These are phyloP conservation scores for Opisthograptis luteolata DNA, from an alignment of 2,888 invertebrate genomes.

Conservation along the genomic window DNA sequence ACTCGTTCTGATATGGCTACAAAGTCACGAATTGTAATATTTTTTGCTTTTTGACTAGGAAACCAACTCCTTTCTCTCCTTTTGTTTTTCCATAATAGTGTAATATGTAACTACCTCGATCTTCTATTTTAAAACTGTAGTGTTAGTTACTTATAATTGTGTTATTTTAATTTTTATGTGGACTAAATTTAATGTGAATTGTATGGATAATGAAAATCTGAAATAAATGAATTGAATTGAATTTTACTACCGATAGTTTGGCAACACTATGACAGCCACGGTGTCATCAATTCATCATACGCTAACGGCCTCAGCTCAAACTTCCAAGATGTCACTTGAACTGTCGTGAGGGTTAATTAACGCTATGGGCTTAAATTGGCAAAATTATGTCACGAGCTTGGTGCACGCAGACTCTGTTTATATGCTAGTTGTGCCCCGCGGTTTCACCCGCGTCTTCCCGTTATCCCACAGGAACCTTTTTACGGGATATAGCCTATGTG, in stretches of 20 bases:
- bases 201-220: too few species aligned
- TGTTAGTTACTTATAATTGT: too few species aligned
- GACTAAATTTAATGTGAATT: too few species aligned
- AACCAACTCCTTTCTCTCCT: background rate
- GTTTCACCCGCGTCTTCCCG: background rate
- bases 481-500: too few species aligned
- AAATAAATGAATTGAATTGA: too few species aligned
- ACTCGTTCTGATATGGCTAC: background rate
- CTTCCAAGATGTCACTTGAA: slow-evolving; percentile 15
- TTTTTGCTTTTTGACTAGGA: background rate
- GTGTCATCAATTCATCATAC: background rate
- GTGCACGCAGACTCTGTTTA: slow-evolving; percentile 1
- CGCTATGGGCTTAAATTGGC: slow-evolving; percentile 38
- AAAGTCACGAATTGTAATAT: background rate
- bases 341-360: slow-evolving; percentile 33
- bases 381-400: slow-evolving; percentile 36
- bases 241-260: too few species aligned
- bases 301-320: background rate
- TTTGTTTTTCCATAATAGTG: too few species aligned
- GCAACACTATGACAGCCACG: too few species aligned
- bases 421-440: background rate
- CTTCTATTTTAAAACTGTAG: too few species aligned
- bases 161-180: too few species aligned
- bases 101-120: too few species aligned
- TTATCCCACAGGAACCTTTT: too few species aligned